Evolutionary conservation across 1,140 invertebrate species (phyloP), one percentile per base, ranked within the genome.

Genomic region (Drosophila nigromelanica): DNA sequence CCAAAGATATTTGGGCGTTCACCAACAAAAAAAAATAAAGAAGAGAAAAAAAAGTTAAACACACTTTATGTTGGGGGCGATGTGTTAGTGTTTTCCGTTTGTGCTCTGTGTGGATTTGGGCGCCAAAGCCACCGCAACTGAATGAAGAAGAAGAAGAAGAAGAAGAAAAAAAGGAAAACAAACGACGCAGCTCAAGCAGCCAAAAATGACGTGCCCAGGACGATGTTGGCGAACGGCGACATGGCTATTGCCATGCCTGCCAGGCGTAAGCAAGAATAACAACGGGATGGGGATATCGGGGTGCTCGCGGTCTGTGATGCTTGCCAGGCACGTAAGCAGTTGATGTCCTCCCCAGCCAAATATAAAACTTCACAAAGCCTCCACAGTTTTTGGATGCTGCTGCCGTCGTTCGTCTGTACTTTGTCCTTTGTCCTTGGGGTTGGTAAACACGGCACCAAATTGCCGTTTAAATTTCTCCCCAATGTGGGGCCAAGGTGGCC

Each of bases 401-500:
- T 60, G 69, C 66, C 33, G 58, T 11, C 62, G 37, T 15, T n/a
- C 37, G 39, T 21, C 12, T 45, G 48, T 76, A 27, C 48, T 43
- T 51, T 63, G 58, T 40, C 45, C 75, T 64, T 51, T 87, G 78
- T 81, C 78, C 78, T 87, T 87, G 82, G 83, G 82, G 83, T 79
- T 89, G 82, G 83, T 89, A 89, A 87, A 87, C 82, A 89, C 76
- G 76, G 78, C 78, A 68, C 82, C 79, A 87, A 87, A 89, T 87
- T 89, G 83, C 83, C 79, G 83, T 87, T 87, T 87, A 89, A 87
- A 87, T 87, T 87, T 89, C 83, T 89, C 83, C 85, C 83, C 74
- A 87, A 78, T 78, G 80, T 56, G 76, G 72, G 64, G 67, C 69
- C 67, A 66, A 72, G 63, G 71, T 76, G 82, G 78, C 82, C 82